phyloP scores from a whole-genome alignment of 2,888 invertebrate genomes.

The Kuschelorhynchus macadamiae region DNA sequence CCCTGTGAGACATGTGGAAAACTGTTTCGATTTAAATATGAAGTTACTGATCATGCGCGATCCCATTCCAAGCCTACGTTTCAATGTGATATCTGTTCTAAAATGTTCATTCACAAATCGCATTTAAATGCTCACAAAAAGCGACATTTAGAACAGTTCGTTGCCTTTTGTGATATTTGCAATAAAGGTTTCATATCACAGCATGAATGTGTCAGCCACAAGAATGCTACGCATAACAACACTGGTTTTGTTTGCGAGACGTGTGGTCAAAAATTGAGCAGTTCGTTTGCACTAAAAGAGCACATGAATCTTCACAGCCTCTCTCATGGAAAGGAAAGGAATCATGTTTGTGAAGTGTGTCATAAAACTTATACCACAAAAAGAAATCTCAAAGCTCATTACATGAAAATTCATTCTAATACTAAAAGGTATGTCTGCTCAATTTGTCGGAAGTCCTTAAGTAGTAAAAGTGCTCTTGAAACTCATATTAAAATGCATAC shows the following conservation, averaged over 20 bases:
- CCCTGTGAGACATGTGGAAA: slow-evolving; percentile 64
- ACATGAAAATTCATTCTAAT: slow-evolving; percentile 57
- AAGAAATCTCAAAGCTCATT: slow-evolving; percentile 61
- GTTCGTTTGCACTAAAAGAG: slow-evolving; percentile 59
- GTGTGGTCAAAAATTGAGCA: slow-evolving; percentile 59
- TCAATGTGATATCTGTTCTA: slow-evolving; percentile 74
- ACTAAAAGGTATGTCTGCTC: slow-evolving; percentile 60
- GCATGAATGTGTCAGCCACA: slow-evolving; percentile 59
- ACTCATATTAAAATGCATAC: slow-evolving; percentile 67
- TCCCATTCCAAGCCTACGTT: slow-evolving; percentile 73
- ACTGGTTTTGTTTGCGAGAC: slow-evolving; percentile 59
- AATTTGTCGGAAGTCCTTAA: slow-evolving; percentile 65
- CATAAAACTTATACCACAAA: slow-evolving; percentile 68
- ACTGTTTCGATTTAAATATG: slow-evolving; percentile 62
- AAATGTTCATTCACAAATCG: slow-evolving; percentile 74
- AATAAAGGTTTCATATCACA: slow-evolving; percentile 62
- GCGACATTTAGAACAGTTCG: slow-evolving; percentile 71
- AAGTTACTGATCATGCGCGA: slow-evolving; percentile 69
- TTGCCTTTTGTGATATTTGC: slow-evolving; percentile 62
- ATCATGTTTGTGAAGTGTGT: slow-evolving; percentile 67
- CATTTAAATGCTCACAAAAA: slow-evolving; percentile 74
- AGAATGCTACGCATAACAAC: slow-evolving; percentile 58
- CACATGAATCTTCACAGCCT: slow-evolving; percentile 60
- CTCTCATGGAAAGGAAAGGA: slow-evolving; percentile 57
- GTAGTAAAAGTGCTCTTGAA: slow-evolving; percentile 62